Evolutionary conservation across 2,888 invertebrate genomes (phyloP).

Genomic region (Clanis bilineata): DNA sequence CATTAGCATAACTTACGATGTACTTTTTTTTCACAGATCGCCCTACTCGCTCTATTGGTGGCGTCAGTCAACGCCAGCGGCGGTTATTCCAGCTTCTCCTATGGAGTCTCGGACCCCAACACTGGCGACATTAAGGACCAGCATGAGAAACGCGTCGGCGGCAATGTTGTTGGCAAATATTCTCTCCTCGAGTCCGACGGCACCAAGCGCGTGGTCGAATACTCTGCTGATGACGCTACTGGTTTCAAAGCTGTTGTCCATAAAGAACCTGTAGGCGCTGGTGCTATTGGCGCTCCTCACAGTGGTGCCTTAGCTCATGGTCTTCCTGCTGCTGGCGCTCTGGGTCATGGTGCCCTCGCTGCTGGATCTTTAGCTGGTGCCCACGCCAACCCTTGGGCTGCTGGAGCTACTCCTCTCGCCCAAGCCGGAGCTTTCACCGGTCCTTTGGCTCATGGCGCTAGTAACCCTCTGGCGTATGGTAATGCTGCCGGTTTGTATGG

Average conservation of each 20-base stretch:
- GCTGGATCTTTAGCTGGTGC: slow-evolving; percentile 1
- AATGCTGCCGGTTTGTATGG: slow-evolving; percentile 2
- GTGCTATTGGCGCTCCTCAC: slow-evolving; percentile 18
- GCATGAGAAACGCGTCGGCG: slow-evolving; percentile 72
- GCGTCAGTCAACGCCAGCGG: slow-evolving; percentile 50
- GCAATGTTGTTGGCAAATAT: slow-evolving; percentile 74
- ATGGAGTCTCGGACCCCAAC: slow-evolving; percentile 75
- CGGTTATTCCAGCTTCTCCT: slow-evolving; percentile 68
- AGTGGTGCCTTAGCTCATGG: slow-evolving; percentile 15
- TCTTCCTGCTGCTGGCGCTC: not conserved
- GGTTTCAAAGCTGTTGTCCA: slow-evolving; percentile 78
- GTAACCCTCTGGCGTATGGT: not conserved
- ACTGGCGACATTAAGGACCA: slow-evolving; percentile 79
- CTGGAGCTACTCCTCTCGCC: slow-evolving; percentile 2
- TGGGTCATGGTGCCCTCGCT: slow-evolving; percentile 12
- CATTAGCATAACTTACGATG: slow-evolving; percentile 3
- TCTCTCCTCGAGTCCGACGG: slow-evolving; percentile 76
- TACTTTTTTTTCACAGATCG: slow-evolving; percentile 50
- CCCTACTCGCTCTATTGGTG: slow-evolving; percentile 49
- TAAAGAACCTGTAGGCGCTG: slow-evolving; percentile 60
- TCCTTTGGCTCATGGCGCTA: not conserved
- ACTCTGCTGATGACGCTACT: slow-evolving; percentile 68
- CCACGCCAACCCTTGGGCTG: slow-evolving; percentile 14
- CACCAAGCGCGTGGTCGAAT: slow-evolving; percentile 73
- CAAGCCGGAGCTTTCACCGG: not conserved